Percentiles rank a stretch among this genome's conserved stretches.
Evolutionary conservation across 2,113 vertebrate species (phyloP).

Genomic region (Seriola rivoliana): DNA sequence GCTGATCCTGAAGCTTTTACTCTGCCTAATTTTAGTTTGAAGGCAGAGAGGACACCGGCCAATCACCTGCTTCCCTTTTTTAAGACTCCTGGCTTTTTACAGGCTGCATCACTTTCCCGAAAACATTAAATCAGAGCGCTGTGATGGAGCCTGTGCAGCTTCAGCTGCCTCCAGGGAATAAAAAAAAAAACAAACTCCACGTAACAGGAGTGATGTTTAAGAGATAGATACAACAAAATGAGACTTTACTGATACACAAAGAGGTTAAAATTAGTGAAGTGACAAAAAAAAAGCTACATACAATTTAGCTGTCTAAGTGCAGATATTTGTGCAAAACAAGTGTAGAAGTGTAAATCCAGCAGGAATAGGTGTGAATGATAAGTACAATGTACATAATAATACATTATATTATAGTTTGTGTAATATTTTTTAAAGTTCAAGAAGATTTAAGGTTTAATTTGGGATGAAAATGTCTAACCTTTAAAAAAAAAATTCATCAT

Average conservation of each 20-base stretch:
- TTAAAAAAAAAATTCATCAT: too few relatives aligned
- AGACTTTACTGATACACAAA: background rate
- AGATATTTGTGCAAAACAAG: too few relatives aligned
- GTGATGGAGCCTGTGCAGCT: constrained; percentile 17
- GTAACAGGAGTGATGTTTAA: background rate
- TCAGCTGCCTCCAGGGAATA: background rate
- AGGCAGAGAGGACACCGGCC: constrained; percentile 43
- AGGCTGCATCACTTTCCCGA: constrained; percentile 51
- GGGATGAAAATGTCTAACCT: too few relatives aligned
- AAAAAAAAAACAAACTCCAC: background rate
- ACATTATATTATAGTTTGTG: too few relatives aligned
- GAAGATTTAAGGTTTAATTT: too few relatives aligned
- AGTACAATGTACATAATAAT: too few relatives aligned
- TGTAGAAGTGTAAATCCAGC: too few relatives aligned
- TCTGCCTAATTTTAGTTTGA: constrained; percentile 79
- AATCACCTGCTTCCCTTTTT: constrained; percentile 65
- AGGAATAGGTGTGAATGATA: too few relatives aligned
- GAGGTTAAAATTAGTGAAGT: too few relatives aligned
- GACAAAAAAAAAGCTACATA: too few relatives aligned
- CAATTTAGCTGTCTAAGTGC: too few relatives aligned
- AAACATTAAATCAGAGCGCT: constrained; percentile 61
- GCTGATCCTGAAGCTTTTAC: constrained; percentile 64
- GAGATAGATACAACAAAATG: background rate
- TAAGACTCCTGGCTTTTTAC: constrained; percentile 47
- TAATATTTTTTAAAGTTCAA: too few relatives aligned